These are phyloP conservation scores for Pangasius macronema DNA, from an alignment of 2,797 vertebrate genomes.

Conservation along the genomic window DNA sequence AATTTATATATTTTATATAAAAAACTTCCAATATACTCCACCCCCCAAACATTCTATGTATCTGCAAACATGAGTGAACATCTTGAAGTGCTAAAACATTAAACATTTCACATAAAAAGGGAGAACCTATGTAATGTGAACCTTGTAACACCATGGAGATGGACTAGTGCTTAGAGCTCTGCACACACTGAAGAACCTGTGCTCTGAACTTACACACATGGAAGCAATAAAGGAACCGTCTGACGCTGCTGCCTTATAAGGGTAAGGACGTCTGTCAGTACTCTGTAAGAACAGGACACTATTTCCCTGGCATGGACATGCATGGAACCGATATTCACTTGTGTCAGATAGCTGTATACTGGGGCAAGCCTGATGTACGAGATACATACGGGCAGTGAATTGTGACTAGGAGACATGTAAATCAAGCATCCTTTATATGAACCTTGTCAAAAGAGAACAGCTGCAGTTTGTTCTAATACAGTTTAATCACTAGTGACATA, in stretches of 20 bases:
- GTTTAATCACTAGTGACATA: not conserved
- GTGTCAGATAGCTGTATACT: slow-evolving; percentile 14
- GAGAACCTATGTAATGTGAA: not conserved
- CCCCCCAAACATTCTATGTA: not conserved
- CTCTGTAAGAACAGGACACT: not conserved
- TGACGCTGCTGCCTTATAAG: slow-evolving; percentile 39
- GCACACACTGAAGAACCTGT: slow-evolving; percentile 13
- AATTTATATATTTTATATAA: not conserved
- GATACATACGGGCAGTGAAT: not conserved
- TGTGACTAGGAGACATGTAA: not conserved
- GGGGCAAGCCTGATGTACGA: not conserved
- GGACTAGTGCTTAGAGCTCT: not conserved
- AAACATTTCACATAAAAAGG: not conserved
- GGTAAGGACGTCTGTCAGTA: slow-evolving; percentile 20
- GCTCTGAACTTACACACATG: slow-evolving; percentile 30
- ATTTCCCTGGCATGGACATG: slow-evolving; percentile 15
- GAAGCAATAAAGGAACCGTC: slow-evolving; percentile 39
- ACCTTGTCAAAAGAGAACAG: not conserved
- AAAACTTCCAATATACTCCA: not conserved
- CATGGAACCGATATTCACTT: slow-evolving; percentile 17
- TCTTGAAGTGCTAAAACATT: not conserved
- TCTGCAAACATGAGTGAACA: not conserved
- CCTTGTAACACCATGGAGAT: not conserved
- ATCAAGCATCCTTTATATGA: not conserved
- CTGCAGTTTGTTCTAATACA: not conserved